Conservation (phyloP, 1,140 invertebrate genomes). For the Heliconius congener region DNA sequence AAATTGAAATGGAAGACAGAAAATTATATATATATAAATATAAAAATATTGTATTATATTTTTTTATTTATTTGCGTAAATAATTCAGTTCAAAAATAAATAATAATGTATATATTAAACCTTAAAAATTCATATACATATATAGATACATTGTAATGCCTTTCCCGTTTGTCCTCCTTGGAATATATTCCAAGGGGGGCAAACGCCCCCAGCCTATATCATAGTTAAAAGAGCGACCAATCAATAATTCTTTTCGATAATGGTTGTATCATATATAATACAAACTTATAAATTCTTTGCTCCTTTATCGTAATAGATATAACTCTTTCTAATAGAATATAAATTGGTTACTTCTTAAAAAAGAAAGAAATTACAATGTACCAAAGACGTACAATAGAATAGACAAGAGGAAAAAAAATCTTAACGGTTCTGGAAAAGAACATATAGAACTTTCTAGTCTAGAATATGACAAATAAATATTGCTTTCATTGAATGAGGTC, state of each 20-base stretch:
- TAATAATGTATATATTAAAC: no score
- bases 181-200: neutral
- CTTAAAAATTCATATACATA: neutral
- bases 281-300: no score
- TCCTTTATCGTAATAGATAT: no score
- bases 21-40: neutral
- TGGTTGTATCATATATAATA: no score
- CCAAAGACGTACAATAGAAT: neutral
- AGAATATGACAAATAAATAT: neutral
- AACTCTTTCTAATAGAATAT: neutral
- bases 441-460: neutral
- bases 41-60: neutral
- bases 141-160: neutral
- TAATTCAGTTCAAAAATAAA: neutral
- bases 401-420: neutral
- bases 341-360: neutral
- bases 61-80: neutral
- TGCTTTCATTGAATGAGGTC: conserved; percentile 1
- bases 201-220: no score
- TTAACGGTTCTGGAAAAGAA: no score
- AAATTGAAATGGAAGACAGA: neutral
- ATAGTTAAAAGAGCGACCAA: no score
- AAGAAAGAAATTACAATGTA: neutral
- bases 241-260: no score
- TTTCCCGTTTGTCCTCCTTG: no score